Conservation (phyloP, 2,888 invertebrate genomes). For the Subacronicta megacephala region DNA sequence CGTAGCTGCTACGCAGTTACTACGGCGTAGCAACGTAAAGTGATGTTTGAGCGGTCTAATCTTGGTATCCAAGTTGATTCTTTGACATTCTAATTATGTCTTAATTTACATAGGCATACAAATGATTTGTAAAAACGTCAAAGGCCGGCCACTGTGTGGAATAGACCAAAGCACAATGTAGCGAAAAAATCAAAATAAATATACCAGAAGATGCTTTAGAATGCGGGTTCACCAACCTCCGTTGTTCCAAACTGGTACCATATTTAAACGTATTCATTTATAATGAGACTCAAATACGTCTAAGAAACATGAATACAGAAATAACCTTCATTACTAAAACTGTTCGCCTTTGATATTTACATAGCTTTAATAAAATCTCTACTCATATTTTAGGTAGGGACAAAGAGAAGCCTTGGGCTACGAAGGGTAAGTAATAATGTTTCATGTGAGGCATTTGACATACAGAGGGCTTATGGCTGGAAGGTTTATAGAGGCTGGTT, state of each 20-base stretch:
- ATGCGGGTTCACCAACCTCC: too few relatives aligned
- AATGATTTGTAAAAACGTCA: too few relatives aligned
- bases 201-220: too few relatives aligned
- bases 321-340: constrained; percentile 4
- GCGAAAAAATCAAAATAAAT: not conserved
- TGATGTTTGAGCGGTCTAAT: not conserved
- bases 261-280: too few relatives aligned
- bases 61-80: not conserved
- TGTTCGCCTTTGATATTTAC: constrained; percentile 7
- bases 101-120: too few relatives aligned
- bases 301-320: not conserved
- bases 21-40: constrained; percentile 18
- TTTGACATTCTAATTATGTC: too few relatives aligned
- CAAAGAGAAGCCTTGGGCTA: constrained; percentile 28
- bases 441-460: constrained; percentile 6
- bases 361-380: constrained; percentile 17
- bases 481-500: too few relatives aligned
- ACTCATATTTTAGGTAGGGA: constrained; percentile 7
- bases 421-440: constrained; percentile 22
- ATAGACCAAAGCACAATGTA: too few relatives aligned
- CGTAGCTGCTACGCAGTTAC: constrained; percentile 6
- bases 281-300: too few relatives aligned
- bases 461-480: not conserved
- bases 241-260: too few relatives aligned
- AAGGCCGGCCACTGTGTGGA: too few relatives aligned